Evolutionary conservation across 2,113 vertebrate genomes (phyloP).

Genomic region (Meriones unguiculatus): DNA sequence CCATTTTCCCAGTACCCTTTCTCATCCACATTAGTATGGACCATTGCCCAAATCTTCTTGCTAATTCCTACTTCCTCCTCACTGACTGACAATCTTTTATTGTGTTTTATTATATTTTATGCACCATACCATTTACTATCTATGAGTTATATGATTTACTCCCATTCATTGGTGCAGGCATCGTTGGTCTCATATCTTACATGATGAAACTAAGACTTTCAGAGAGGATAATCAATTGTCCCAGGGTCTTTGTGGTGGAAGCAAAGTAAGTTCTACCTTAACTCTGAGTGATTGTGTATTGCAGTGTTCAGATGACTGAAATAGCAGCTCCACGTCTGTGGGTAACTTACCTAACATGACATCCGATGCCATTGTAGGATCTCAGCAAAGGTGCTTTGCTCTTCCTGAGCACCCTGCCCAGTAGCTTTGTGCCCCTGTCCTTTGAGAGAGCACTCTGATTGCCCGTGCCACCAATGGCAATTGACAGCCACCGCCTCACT

Average conservation of each 20-base stretch:
- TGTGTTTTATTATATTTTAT: conserved; percentile 41
- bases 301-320: not conserved
- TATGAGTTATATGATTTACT: conserved; percentile 19
- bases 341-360: not conserved
- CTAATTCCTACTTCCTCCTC: not conserved
- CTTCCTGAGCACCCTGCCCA: not conserved
- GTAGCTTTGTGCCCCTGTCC: not conserved
- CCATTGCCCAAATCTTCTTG: not conserved
- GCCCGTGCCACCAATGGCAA: not conserved
- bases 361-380: not conserved
- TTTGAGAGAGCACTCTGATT: not conserved
- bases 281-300: not conserved
- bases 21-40: not conserved
- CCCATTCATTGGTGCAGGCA: not conserved
- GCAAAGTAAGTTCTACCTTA: not conserved
- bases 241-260: not conserved
- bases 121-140: not conserved
- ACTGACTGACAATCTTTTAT: not conserved
- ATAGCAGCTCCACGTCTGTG: not conserved
- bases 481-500: not conserved
- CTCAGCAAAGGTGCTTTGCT: not conserved
- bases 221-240: not conserved
- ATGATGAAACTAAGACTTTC: not conserved
- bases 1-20: not conserved
- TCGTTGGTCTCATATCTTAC: not conserved